These are phyloP conservation scores for Uropetala carovei DNA, from an alignment of 2,888 invertebrate species.

Conservation along the genomic window DNA sequence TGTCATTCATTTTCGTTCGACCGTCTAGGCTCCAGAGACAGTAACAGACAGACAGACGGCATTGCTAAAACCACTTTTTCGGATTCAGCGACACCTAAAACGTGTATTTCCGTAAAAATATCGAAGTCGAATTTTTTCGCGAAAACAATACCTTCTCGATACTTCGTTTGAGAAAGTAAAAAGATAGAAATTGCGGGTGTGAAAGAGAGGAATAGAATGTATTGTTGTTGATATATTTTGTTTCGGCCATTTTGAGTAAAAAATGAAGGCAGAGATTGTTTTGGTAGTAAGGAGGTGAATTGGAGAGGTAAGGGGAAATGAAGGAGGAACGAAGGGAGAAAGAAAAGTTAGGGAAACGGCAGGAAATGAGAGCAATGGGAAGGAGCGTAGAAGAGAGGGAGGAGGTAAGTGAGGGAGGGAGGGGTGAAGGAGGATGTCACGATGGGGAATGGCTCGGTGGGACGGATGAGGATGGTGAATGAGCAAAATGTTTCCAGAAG, in stretches of 20 bases:
- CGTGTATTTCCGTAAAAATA: too few species aligned
- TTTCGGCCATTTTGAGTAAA: background rate
- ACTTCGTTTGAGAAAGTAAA: too few species aligned
- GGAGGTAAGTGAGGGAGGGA: background rate
- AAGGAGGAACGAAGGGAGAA: background rate
- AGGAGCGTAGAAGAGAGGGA: background rate
- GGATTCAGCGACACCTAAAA: too few species aligned
- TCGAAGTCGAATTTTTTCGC: too few species aligned
- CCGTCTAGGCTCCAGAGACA: too few species aligned
- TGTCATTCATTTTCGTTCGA: too few species aligned
- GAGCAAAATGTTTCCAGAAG: background rate
- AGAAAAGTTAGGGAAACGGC: constrained; percentile 32
- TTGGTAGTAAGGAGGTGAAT: background rate
- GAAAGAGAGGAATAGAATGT: too few species aligned
- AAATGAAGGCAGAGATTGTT: background rate
- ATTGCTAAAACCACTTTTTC: too few species aligned
- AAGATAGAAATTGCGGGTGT: too few species aligned
- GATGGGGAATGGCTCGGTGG: background rate
- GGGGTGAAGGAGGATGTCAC: background rate
- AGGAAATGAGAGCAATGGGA: background rate
- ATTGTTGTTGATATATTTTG: too few species aligned
- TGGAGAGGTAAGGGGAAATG: background rate
- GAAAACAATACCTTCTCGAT: too few species aligned
- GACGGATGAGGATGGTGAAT: background rate
- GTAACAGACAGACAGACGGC: too few species aligned